Evolutionary conservation across 1,140 invertebrate species (phyloP).

Genomic region (Heliconius hermathena): DNA sequence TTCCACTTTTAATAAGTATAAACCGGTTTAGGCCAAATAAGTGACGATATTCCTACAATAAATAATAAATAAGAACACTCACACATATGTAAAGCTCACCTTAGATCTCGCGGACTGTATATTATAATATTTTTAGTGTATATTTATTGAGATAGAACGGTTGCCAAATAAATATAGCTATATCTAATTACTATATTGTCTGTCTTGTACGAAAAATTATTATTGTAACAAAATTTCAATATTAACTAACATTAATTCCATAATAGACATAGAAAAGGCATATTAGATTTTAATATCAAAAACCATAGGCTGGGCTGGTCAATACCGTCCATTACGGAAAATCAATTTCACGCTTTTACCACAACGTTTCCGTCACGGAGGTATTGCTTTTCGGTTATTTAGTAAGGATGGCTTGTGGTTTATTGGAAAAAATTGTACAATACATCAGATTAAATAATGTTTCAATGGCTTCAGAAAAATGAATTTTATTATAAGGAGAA

Average conservation of each 20-base stretch:
- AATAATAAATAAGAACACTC: too few relatives aligned
- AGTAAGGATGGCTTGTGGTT: constrained; percentile 24
- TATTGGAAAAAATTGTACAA: background rate
- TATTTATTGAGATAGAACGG: too few relatives aligned
- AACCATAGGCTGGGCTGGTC: constrained; percentile 14
- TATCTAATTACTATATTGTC: too few relatives aligned
- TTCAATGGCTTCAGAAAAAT: background rate
- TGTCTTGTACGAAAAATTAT: too few relatives aligned
- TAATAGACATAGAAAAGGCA: background rate
- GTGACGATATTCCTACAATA: too few relatives aligned
- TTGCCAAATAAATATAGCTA: too few relatives aligned
- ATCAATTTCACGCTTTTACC: constrained; percentile 34
- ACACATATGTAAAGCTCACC: too few relatives aligned
- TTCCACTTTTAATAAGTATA: too few relatives aligned
- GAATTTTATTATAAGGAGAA: background rate
- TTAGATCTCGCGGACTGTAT: too few relatives aligned
- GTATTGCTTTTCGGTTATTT: constrained; percentile 25
- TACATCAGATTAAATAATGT: background rate
- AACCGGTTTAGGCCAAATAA: too few relatives aligned
- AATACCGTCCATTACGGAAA: constrained; percentile 27
- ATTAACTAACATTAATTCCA: background rate
- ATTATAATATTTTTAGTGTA: too few relatives aligned
- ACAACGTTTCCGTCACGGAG: constrained; percentile 29
- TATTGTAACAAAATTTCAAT: background rate
- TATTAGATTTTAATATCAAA: constrained; percentile 13